Evolutionary conservation across 1,140 invertebrate genomes (phyloP).

Genomic region (Pogonomyrmex californicus): DNA sequence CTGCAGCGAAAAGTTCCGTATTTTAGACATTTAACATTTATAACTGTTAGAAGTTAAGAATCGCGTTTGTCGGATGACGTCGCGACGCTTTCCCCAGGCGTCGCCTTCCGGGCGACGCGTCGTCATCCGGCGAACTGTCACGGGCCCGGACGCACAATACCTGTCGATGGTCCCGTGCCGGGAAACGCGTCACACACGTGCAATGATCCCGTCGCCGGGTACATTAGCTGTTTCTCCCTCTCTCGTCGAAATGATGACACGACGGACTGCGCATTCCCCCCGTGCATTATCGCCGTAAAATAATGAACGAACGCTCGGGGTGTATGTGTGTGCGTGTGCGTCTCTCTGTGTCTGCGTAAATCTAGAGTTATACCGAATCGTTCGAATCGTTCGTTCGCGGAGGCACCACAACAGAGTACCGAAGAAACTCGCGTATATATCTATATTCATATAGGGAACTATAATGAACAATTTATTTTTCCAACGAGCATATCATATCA

Average conservation of each 20-base stretch:
- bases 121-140: constrained; percentile 15
- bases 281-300: constrained; percentile 68
- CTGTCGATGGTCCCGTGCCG: constrained; percentile 26
- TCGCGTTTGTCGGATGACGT: constrained; percentile 12
- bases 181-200: constrained; percentile 60
- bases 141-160: background rate
- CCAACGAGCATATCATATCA: constrained; percentile 87
- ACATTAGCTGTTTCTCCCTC: constrained; percentile 43
- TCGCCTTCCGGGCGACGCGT: background rate
- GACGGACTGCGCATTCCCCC: constrained; percentile 65
- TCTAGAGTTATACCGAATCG: constrained; percentile 77
- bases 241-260: constrained; percentile 67
- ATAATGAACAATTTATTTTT: constrained; percentile 87
- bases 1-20: constrained; percentile 53
- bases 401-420: constrained; percentile 70
- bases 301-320: constrained; percentile 72
- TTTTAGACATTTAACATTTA: constrained; percentile 71
- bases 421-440: constrained; percentile 82
- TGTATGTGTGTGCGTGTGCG: constrained; percentile 7
- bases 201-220: constrained; percentile 73
- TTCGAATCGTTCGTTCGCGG: constrained; percentile 45
- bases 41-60: constrained; percentile 67
- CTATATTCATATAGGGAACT: constrained; percentile 84
- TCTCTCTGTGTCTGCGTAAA: constrained; percentile 56
- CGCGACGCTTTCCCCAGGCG: background rate